Evolutionary conservation across 2,888 invertebrate species (phyloP), one percentile per base, ranked within the genome.

Genomic region (Uropetala carovei): DNA sequence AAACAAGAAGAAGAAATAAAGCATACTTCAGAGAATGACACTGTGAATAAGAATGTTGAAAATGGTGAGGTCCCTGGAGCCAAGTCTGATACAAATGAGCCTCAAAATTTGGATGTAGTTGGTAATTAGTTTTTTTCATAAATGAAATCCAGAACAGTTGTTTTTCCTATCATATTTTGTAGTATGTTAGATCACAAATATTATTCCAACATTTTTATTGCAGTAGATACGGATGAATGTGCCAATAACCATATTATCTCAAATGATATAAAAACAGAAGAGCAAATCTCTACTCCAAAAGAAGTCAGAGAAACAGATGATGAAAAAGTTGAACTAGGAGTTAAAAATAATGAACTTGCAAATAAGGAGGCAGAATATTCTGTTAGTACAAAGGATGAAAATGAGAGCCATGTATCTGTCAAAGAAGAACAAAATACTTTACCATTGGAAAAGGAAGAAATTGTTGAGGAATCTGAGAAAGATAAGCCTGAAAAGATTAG

Each of bases 1-100:
- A 96, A 96, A 95, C 97, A 97, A 95, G 97, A 97, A 93, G 97
- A 97, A 0, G 97, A 97, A 95, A 95, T 96, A 92, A 92, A 81
- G 13, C 43, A 16, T 2, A 83, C 27, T 58, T 58, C 92, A 3
- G 82, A 13, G 16, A 5, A 58, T 56, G 64, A 92, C 16, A 82
- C 10, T 68, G 22, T 57, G 83, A 68, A 30, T n/a, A 85, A 57
- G 10, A 18, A 64, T 16, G 59, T 43, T 18, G 85, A 85, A 85
- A 57, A 68, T 56, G 43, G 68, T n/a, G 57, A 11, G 43, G 43
- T 43, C 43, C 0, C 16, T 13, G 92, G 57, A 5, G 18, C 27
- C 14, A 85, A 75, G n/a, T 14, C 30, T 9, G 75, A 27, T 22
- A 43, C n/a, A 30, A 83, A 57, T 27, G 68, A n/a, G 30, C 57